phyloP scores from a whole-genome alignment of 1,140 invertebrate species.

The Heterodera carotae region DNA sequence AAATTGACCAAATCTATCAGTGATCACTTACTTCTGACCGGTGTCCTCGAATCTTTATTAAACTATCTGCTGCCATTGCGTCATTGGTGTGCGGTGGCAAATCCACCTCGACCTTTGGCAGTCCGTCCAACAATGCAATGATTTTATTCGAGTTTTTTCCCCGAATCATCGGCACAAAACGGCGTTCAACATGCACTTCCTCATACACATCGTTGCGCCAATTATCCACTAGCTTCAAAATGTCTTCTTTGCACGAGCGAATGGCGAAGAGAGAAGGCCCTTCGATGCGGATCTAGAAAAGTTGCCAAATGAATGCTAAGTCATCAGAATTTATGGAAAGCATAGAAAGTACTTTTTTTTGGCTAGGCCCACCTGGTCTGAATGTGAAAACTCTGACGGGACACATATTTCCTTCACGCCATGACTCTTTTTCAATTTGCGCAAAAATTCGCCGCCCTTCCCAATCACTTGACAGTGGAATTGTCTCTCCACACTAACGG shows the following conservation, averaged over 20 bases:
- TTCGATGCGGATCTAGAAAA: background rate
- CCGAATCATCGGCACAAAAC: constrained; percentile 2
- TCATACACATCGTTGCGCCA: background rate
- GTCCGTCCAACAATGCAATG: background rate
- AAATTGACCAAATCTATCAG: background rate
- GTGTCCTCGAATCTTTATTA: background rate
- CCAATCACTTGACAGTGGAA: background rate
- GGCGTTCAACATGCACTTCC: background rate
- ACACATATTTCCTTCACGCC: background rate
- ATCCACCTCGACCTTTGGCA: background rate
- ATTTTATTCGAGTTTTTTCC: background rate
- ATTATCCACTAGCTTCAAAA: background rate
- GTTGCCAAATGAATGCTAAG: no score
- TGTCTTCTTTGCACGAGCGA: background rate
- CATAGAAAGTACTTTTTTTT: no score
- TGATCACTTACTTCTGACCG: background rate
- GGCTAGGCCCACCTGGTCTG: background rate
- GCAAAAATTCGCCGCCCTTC: background rate
- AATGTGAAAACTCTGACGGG: background rate
- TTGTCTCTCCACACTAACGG: background rate
- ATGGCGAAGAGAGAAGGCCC: background rate
- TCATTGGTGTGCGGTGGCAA: background rate
- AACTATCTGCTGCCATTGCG: background rate
- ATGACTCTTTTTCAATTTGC: background rate
- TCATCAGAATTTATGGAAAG: no score